Percentiles rank a stretch among this genome's conserved stretches.
These are phyloP conservation scores for Dendrocopos noguchii DNA, from an alignment of 2,113 vertebrate genomes.

Conservation along the genomic window DNA sequence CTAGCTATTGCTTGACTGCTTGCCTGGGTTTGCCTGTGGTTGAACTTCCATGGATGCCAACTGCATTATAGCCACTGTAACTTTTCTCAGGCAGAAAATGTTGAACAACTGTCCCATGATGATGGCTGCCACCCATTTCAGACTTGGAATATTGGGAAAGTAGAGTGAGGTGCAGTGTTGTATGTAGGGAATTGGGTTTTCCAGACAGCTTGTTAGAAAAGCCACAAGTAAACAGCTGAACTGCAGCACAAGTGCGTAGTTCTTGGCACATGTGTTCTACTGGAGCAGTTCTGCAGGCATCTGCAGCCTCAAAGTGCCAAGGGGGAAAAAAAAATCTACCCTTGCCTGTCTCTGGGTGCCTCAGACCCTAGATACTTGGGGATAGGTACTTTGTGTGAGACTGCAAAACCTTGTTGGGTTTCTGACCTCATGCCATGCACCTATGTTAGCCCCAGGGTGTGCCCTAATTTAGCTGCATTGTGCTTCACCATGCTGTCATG, in stretches of 20 bases:
- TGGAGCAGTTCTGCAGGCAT: neutral
- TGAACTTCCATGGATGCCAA: neutral
- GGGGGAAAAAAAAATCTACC: neutral
- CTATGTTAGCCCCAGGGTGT: neutral
- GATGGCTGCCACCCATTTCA: neutral
- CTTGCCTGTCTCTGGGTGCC: rapidly evolving
- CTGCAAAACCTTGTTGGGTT: neutral
- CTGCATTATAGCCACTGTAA: neutral
- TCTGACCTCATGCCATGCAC: neutral
- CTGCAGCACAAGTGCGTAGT: rapidly evolving
- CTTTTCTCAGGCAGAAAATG: neutral
- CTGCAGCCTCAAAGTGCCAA: neutral
- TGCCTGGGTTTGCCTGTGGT: rapidly evolving
- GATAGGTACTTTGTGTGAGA: neutral
- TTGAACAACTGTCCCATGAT: neutral
- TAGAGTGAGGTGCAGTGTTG: neutral
- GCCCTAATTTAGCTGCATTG: neutral
- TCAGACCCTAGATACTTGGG: neutral
- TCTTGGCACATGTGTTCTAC: rapidly evolving
- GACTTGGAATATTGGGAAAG: neutral
- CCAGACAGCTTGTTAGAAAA: neutral
- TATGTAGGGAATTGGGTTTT: neutral
- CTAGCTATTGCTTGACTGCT: neutral
- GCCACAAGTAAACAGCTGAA: neutral
- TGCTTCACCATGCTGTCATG: neutral